Percentiles rank a stretch among this genome's conserved stretches.
These are phyloP conservation scores for Python bivittatus DNA, from an alignment of 2,113 vertebrate genomes.

Conservation along the genomic window DNA sequence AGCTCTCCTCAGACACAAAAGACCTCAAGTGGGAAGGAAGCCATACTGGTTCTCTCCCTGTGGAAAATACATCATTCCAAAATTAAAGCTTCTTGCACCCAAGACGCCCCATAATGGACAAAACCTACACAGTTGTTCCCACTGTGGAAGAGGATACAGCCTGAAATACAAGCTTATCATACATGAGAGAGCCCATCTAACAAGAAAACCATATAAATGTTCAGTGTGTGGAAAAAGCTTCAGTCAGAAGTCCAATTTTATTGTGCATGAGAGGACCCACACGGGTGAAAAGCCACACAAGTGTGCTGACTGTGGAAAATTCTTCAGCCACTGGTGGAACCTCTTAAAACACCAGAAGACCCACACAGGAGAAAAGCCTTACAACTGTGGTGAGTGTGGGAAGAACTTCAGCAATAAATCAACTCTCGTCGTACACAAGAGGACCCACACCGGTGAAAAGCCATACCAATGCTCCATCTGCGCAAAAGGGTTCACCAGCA, in stretches of 20 bases:
- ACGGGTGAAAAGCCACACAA: constrained; percentile 64
- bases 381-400: constrained; percentile 62
- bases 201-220: constrained; percentile 64
- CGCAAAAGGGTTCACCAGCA: neutral
- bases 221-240: constrained; percentile 66
- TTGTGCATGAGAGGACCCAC: constrained; percentile 59
- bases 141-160: constrained; percentile 54
- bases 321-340: constrained; percentile 65
- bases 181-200: constrained; percentile 68
- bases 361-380: constrained; percentile 67
- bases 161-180: constrained; percentile 66
- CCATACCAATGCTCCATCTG: neutral
- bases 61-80: constrained; percentile 53
- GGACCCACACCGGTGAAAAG: constrained; percentile 22
- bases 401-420: constrained; percentile 33
- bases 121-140: neutral
- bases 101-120: constrained; percentile 41
- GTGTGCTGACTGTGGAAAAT: constrained; percentile 65
- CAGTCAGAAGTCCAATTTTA: constrained; percentile 63
- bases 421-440: constrained; percentile 68
- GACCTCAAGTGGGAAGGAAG: constrained; percentile 45
- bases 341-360: constrained; percentile 70
- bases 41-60: constrained; percentile 53
- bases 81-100: constrained; percentile 45
- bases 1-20: constrained; percentile 53